A percentile compares a stretch with the other conserved stretches of the same genome.
These are phyloP conservation scores for Microtus montanus DNA, from an alignment of 2,113 vertebrate species.

Conservation along the genomic window DNA sequence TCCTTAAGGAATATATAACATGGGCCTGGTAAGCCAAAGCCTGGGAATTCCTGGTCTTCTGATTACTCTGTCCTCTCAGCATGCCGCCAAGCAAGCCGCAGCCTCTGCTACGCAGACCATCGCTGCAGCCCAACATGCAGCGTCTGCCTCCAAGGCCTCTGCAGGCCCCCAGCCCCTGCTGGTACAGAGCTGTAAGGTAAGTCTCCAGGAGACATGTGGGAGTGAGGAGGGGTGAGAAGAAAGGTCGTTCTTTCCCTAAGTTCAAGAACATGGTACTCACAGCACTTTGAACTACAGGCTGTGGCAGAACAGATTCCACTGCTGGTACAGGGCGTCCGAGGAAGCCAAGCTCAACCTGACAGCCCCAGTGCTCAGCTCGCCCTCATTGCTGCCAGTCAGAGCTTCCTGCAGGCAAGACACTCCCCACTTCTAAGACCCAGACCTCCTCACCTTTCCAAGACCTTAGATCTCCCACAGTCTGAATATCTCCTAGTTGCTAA, in stretches of 20 bases:
- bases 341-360: constrained; percentile 96
- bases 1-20: background rate
- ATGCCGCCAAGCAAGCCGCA: constrained; percentile 94
- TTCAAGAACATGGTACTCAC: background rate
- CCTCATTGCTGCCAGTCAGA: constrained; percentile 96
- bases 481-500: background rate
- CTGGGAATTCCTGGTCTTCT: background rate
- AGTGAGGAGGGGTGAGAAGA: no score
- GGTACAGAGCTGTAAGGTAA: constrained; percentile 98
- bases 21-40: fast-evolving
- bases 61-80: constrained; percentile 82
- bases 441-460: background rate
- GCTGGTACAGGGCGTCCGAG: constrained; percentile 96
- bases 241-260: no score
- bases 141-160: constrained; percentile 93
- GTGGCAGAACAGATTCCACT: constrained; percentile 97
- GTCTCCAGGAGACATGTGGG: background rate
- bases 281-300: constrained; percentile 82
- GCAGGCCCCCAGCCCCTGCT: constrained; percentile 95
- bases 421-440: background rate
- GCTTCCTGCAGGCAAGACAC: constrained; percentile 94
- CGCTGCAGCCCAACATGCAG: constrained; percentile 92
- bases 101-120: constrained; percentile 97
- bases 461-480: background rate
- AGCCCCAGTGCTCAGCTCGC: constrained; percentile 96